Evolutionary conservation across 35 echinoderm and acorn worm species (phyloP).

Genomic region (Ptychodera flava): DNA sequence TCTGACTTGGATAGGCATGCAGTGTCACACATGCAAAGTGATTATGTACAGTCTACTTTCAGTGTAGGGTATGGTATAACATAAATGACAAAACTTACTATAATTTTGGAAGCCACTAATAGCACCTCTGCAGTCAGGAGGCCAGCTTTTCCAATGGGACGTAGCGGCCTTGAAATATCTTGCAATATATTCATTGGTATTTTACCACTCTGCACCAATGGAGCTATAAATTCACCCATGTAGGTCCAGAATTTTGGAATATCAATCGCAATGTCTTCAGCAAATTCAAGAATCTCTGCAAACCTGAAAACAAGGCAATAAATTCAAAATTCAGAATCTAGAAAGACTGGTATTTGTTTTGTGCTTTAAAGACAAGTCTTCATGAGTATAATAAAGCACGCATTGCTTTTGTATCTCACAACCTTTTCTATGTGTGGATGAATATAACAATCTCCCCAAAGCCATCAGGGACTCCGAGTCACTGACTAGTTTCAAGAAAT

Average conservation of each 20-base stretch:
- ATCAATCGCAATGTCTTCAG: slow-evolving; percentile 90
- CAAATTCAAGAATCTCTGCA: slow-evolving; percentile 68
- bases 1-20: too few species aligned
- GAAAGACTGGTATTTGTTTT: too few species aligned
- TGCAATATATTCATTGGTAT: slow-evolving; percentile 29
- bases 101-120: slow-evolving; percentile 41
- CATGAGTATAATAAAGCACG: too few species aligned
- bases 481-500: too few species aligned
- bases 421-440: too few species aligned
- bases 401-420: neutral
- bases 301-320: slow-evolving; percentile 25
- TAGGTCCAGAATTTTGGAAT: slow-evolving; percentile 68
- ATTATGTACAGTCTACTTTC: too few species aligned
- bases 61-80: too few species aligned
- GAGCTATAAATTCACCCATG: slow-evolving; percentile 64
- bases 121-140: slow-evolving; percentile 63
- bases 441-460: too few species aligned
- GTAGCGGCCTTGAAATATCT: slow-evolving; percentile 30
- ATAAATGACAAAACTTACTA: slow-evolving; percentile 40
- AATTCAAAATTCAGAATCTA: neutral
- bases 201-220: slow-evolving; percentile 36
- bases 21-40: too few species aligned
- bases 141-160: slow-evolving; percentile 30
- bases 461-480: too few species aligned
- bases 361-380: too few species aligned